Evolutionary conservation across 2,888 invertebrate genomes (phyloP).

Genomic region (Priapulus caudatus): DNA sequence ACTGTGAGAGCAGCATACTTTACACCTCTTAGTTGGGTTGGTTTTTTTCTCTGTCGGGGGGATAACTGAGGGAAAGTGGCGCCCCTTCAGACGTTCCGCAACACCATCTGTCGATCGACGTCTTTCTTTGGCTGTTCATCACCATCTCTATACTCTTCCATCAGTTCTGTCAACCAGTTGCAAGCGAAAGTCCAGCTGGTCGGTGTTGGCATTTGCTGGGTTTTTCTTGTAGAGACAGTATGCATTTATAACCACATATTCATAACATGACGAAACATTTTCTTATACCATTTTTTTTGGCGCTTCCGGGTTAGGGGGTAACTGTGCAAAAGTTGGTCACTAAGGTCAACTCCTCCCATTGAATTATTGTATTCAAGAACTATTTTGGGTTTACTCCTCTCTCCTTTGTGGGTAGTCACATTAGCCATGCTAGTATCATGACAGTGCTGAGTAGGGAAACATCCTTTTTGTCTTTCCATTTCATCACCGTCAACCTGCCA

Average conservation of each 20-base stretch:
- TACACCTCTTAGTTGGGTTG: background rate
- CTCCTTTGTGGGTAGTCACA: background rate
- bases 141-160: no score
- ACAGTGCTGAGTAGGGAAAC: background rate
- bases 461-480: background rate
- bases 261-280: background rate
- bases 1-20: no score
- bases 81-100: background rate
- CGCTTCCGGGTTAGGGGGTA: background rate
- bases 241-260: background rate
- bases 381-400: background rate
- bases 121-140: no score
- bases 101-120: no score
- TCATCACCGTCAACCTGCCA: background rate
- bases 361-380: background rate
- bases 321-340: background rate
- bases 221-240: background rate
- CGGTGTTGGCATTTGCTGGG: background rate
- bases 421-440: no score
- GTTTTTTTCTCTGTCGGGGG: background rate
- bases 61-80: background rate
- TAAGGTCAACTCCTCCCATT: background rate
- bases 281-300: background rate
- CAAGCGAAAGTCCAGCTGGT: background rate
- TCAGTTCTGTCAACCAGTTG: background rate